Evolutionary conservation across 2,797 vertebrate genomes (phyloP).

Genomic region (Bufotes viridis): DNA sequence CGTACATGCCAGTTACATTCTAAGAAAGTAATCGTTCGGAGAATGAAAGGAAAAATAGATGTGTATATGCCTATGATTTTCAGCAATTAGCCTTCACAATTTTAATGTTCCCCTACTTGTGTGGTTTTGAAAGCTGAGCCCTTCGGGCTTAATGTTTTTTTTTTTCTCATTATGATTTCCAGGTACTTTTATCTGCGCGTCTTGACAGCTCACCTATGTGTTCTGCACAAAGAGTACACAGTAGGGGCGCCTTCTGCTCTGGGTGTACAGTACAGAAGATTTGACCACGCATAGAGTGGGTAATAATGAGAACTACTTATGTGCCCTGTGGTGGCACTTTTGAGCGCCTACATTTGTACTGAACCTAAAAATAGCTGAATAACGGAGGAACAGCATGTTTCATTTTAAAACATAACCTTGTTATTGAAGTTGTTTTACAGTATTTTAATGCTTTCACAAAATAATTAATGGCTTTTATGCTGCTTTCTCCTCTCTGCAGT

Average conservation of each 20-base stretch:
- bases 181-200: constrained; percentile 49
- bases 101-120: constrained; percentile 19
- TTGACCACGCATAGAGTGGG: constrained; percentile 51
- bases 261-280: constrained; percentile 46
- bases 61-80: constrained; percentile 49
- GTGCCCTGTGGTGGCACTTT: constrained; percentile 56
- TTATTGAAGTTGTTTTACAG: constrained; percentile 55
- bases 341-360: constrained; percentile 55
- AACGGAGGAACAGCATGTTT: constrained; percentile 52
- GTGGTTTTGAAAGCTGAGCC: constrained; percentile 35
- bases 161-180: constrained; percentile 43
- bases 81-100: constrained; percentile 46
- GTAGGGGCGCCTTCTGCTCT: constrained; percentile 44
- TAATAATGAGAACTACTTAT: constrained; percentile 58
- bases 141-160: constrained; percentile 44
- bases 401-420: constrained; percentile 62
- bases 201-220: constrained; percentile 37
- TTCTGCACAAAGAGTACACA: constrained; percentile 43
- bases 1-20: constrained; percentile 40
- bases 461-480: constrained; percentile 51
- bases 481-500: constrained; percentile 18
- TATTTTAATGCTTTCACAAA: constrained; percentile 47
- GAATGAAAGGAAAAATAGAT: constrained; percentile 34
- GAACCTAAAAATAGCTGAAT: constrained; percentile 57
- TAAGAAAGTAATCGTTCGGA: constrained; percentile 44